These are phyloP conservation scores for Calephelis virginiensis DNA, from an alignment of 1,140 invertebrate genomes.

Conservation along the genomic window DNA sequence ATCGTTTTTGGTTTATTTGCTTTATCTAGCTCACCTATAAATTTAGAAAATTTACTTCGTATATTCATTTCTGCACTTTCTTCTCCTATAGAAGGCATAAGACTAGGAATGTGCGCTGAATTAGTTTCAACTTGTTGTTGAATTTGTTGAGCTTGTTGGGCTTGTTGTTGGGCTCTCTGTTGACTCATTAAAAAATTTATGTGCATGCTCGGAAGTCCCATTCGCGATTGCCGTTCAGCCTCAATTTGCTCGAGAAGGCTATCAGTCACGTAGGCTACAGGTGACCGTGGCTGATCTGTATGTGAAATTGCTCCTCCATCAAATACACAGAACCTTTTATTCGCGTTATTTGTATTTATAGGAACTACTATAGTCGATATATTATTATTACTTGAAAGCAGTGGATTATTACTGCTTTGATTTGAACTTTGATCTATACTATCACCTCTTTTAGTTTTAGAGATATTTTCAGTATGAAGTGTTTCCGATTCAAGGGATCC, in stretches of 20 bases:
- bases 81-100: conserved; percentile 68
- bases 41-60: conserved; percentile 59
- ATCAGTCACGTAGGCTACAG: conserved; percentile 68
- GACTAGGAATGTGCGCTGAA: conserved; percentile 50
- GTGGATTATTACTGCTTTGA: conserved; percentile 74
- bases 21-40: conserved; percentile 67
- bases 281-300: conserved; percentile 60
- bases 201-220: conserved; percentile 74
- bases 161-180: conserved; percentile 54
- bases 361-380: conserved; percentile 68
- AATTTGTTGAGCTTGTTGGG: conserved; percentile 30
- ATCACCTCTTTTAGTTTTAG: conserved; percentile 68
- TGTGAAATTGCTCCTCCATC: conserved; percentile 59
- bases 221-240: conserved; percentile 64
- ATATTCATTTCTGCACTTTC: conserved; percentile 64
- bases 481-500: conserved; percentile 70
- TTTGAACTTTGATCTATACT: conserved; percentile 73
- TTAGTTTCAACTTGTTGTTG: conserved; percentile 49
- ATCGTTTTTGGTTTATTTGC: conserved; percentile 80
- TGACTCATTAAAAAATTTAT: conserved; percentile 71
- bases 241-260: conserved; percentile 73
- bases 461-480: conserved; percentile 59
- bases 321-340: conserved; percentile 69
- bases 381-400: conserved; percentile 73
- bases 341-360: conserved; percentile 62